Evolutionary conservation across 2,888 invertebrate genomes (phyloP).

Genomic region (Ormyrus labotus): DNA sequence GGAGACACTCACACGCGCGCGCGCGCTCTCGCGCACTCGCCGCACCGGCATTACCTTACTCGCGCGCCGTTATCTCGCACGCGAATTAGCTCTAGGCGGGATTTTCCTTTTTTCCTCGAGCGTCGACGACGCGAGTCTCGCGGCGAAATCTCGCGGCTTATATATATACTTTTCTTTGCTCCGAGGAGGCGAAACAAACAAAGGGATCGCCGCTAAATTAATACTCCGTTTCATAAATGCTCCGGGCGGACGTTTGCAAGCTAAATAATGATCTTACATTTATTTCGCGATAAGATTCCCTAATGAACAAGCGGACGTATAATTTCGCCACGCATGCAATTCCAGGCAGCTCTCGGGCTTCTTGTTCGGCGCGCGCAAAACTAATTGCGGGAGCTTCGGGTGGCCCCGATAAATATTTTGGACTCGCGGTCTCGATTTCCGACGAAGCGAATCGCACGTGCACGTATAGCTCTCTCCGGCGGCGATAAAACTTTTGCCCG

Average conservation of each 20-base stretch:
- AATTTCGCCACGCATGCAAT: constrained; percentile 42
- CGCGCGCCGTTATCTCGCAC: constrained; percentile 62
- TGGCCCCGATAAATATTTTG: constrained; percentile 32
- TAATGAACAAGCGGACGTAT: constrained; percentile 38
- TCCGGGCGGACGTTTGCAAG: constrained; percentile 40
- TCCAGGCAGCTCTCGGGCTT: neutral
- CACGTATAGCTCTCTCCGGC: no score
- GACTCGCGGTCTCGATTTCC: constrained; percentile 22
- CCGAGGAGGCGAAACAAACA: neutral
- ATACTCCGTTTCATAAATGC: constrained; percentile 39
- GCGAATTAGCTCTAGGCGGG: constrained; percentile 73
- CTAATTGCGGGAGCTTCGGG: neutral
- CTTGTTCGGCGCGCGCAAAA: neutral
- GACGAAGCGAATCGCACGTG: constrained; percentile 21
- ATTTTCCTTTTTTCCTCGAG: constrained; percentile 63
- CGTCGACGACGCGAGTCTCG: neutral
- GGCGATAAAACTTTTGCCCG: constrained; percentile 34
- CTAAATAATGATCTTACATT: constrained; percentile 52
- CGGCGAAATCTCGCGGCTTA: constrained; percentile 13
- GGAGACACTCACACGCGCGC: constrained; percentile 52
- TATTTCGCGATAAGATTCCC: constrained; percentile 52
- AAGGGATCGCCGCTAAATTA: constrained; percentile 8
- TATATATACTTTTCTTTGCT: neutral
- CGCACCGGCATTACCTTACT: constrained; percentile 59
- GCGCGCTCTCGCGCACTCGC: neutral